Evolutionary conservation across 1,140 invertebrate species (phyloP).

Genomic region (Metaphire vulgaris): DNA sequence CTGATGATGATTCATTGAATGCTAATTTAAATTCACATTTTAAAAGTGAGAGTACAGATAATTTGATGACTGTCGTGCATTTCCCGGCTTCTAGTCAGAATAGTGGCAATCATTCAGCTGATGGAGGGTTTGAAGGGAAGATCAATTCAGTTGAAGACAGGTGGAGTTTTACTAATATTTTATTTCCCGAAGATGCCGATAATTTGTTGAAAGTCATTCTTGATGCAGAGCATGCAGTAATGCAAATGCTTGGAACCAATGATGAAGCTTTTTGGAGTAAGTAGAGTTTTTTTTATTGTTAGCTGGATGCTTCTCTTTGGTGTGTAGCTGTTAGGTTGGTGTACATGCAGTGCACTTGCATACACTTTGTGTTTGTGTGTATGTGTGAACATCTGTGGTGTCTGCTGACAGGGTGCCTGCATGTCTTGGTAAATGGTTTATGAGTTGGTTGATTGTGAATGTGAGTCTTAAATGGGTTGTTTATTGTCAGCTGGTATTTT

Average conservation of each 20-base stretch:
- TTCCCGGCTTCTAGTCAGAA: background rate
- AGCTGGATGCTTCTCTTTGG: no score
- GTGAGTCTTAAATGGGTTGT: background rate
- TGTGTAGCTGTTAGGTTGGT: no score
- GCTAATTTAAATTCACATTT: background rate
- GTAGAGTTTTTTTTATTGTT: background rate
- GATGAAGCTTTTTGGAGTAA: background rate
- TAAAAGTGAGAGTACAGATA: background rate
- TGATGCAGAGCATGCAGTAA: background rate
- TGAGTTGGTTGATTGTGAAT: background rate
- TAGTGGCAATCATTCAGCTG: background rate
- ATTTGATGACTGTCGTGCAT: background rate
- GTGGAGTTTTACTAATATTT: background rate
- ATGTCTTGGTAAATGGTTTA: background rate
- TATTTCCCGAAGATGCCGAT: background rate
- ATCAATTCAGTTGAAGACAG: background rate
- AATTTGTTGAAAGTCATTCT: background rate
- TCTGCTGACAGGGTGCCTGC: background rate
- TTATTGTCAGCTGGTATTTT: no score
- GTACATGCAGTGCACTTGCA: background rate
- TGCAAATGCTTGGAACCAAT: background rate
- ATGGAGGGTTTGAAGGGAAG: background rate
- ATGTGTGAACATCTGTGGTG: background rate
- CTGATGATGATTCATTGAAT: background rate
- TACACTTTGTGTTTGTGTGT: background rate